Evolutionary conservation across 92 coral and sea anemone species (phyloP).

Genomic region (Palythoa heliodiscus): DNA sequence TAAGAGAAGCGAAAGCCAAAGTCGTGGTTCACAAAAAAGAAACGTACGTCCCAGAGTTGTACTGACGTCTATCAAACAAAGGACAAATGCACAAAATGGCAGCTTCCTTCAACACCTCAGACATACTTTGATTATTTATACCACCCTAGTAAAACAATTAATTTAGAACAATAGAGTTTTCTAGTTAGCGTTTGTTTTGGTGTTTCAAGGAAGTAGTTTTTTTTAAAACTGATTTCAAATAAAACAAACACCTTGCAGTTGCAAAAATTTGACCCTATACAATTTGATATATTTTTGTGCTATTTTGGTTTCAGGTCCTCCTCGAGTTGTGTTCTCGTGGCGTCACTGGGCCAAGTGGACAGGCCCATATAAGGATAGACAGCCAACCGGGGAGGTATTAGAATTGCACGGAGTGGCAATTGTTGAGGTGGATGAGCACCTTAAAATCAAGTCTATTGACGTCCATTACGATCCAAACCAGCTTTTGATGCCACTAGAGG

Average conservation of each 20-base stretch:
- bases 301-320: conserved; percentile 66
- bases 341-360: conserved; percentile 93
- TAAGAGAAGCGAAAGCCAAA: no score
- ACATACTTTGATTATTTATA: no score
- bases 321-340: conserved; percentile 87
- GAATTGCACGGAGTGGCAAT: conserved; percentile 75
- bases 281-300: neutral
- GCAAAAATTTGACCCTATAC: neutral
- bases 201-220: neutral
- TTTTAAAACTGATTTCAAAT: no score
- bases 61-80: no score
- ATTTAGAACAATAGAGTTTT: no score
- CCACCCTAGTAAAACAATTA: no score
- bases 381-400: conserved; percentile 75
- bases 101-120: no score
- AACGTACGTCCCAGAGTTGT: no score
- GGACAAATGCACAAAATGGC: no score
- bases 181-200: neutral
- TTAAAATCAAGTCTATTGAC: conserved; percentile 69
- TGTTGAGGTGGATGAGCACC: conserved; percentile 70
- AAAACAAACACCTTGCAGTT: no score
- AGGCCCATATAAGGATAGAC: conserved; percentile 73
- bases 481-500: conserved; percentile 69
- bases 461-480: conserved; percentile 74
- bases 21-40: no score